phyloP scores from a whole-genome alignment of 2,797 vertebrate genomes.

The Todus mexicanus region DNA sequence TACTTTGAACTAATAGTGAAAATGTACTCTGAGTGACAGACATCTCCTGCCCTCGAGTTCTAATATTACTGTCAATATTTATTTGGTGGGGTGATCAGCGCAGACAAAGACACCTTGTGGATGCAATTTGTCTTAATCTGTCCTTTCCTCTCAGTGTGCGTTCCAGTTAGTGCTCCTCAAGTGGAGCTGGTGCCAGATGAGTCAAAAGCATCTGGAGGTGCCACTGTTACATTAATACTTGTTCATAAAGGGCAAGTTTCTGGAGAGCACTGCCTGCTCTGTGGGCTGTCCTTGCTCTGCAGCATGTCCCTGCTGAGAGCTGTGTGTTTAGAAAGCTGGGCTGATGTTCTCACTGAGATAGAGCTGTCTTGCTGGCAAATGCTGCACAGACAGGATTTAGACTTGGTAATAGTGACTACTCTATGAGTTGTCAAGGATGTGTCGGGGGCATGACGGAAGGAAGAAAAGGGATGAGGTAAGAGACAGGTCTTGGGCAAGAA shows the following conservation, averaged over 20 bases:
- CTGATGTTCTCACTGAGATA: conserved; percentile 1
- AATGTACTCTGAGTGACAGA: not conserved
- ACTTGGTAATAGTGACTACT: not conserved
- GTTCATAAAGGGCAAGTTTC: not conserved
- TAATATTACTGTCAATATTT: not conserved
- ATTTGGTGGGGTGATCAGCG: not conserved
- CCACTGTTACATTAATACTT: not conserved
- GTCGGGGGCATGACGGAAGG: not conserved
- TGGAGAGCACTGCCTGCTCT: not conserved
- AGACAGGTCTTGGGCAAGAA: conserved; percentile 22
- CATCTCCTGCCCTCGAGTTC: not conserved
- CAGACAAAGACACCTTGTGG: not conserved
- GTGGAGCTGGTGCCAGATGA: not conserved
- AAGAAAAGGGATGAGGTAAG: not conserved
- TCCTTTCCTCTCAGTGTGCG: not conserved
- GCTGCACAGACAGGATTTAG: not conserved
- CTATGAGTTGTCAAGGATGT: not conserved
- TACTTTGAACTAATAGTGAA: not conserved
- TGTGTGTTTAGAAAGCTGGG: not conserved
- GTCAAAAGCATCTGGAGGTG: not conserved
- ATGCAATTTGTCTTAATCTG: not conserved
- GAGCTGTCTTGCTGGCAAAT: not conserved
- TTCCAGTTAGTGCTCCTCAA: not conserved
- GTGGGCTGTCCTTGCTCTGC: not conserved
- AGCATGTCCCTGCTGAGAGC: not conserved